phyloP scores from a whole-genome alignment of 2,113 vertebrate genomes.

The Alligator mississippiensis region DNA sequence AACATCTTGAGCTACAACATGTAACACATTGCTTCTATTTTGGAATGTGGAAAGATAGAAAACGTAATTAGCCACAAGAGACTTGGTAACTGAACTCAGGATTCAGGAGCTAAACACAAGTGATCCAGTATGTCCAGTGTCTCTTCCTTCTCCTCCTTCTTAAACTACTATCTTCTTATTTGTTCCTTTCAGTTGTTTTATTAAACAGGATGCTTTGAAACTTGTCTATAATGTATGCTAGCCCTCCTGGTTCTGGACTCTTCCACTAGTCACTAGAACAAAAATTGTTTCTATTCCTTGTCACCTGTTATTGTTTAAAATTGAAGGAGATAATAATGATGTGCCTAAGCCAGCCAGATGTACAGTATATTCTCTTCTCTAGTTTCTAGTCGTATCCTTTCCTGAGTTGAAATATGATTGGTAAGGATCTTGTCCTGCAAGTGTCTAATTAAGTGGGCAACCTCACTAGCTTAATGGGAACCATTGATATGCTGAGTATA shows the following conservation, averaged over 20 bases:
- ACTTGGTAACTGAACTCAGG: not conserved
- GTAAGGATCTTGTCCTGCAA: no score
- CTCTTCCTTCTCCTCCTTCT: not conserved
- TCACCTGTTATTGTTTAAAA: not conserved
- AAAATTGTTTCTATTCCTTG: not conserved
- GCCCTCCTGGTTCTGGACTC: not conserved
- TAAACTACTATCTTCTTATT: not conserved
- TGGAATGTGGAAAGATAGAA: not conserved
- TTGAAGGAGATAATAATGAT: rapidly evolving
- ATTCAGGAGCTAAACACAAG: not conserved
- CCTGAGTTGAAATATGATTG: rapidly evolving
- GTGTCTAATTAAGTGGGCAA: not conserved
- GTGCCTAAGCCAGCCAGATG: not conserved
- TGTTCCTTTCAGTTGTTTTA: not conserved
- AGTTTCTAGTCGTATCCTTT: not conserved
- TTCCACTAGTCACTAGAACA: not conserved
- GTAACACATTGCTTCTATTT: not conserved
- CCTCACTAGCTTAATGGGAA: rapidly evolving
- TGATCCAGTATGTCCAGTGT: not conserved
- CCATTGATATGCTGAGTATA: not conserved
- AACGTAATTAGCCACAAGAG: not conserved
- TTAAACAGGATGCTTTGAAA: not conserved
- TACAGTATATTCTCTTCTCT: not conserved
- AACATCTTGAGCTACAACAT: not conserved
- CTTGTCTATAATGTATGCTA: not conserved